Evolutionary conservation across 1,140 invertebrate species (phyloP).

Genomic region (Odontomachus brunneus): DNA sequence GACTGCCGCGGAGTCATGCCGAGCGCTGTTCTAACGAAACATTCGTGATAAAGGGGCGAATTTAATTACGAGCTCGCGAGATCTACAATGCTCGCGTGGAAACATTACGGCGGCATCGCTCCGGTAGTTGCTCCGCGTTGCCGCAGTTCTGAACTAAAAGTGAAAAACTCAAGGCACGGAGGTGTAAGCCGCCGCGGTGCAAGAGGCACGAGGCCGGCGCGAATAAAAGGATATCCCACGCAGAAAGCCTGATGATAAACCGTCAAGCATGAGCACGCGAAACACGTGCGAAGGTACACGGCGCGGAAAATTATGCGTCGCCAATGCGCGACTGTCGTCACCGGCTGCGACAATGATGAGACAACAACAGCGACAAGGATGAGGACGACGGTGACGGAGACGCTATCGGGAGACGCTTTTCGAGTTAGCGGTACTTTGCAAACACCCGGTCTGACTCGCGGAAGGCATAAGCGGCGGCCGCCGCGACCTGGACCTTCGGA

Average conservation of each 20-base stretch:
- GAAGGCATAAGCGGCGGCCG: constrained; percentile 37
- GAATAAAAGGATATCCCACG: constrained; percentile 22
- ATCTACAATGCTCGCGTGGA: constrained; percentile 40
- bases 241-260: not conserved
- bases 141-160: constrained; percentile 39
- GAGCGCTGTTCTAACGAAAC: constrained; percentile 48
- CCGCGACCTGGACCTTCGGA: constrained; percentile 40
- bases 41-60: constrained; percentile 53
- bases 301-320: constrained; percentile 26
- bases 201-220: not conserved
- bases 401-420: constrained; percentile 43
- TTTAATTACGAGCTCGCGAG: constrained; percentile 53
- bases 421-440: constrained; percentile 77
- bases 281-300: constrained; percentile 41
- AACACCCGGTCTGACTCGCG: constrained; percentile 67
- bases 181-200: not conserved
- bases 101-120: constrained; percentile 9
- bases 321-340: too few relatives aligned
- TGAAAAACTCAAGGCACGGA: constrained; percentile 23
- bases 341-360: constrained; percentile 11
- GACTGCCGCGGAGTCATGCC: constrained; percentile 20
- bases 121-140: not conserved
- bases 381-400: not conserved
- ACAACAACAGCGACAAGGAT: too few relatives aligned
- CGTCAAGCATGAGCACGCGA: constrained; percentile 23